Percentiles rank a stretch among this genome's conserved stretches.
Conservation (phyloP, 2,113 vertebrate genomes). For the Paracanthobrama guichenoti region DNA sequence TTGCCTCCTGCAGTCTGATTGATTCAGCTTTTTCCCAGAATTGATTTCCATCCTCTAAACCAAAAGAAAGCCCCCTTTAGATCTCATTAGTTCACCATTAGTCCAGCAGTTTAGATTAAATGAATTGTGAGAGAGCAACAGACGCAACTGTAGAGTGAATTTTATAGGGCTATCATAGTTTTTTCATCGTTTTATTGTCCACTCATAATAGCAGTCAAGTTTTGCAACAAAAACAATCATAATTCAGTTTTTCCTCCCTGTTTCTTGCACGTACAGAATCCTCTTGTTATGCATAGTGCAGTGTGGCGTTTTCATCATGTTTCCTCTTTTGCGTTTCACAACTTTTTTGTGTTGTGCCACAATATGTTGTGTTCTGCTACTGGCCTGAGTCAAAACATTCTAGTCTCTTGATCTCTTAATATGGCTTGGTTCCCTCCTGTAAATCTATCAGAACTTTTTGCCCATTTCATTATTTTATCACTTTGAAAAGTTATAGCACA, state of each 20-base stretch:
- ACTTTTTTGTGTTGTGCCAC: no score
- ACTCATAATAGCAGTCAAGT: background rate
- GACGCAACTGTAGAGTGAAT: background rate
- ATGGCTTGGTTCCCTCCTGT: no score
- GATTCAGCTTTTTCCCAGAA: background rate
- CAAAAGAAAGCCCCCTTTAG: background rate
- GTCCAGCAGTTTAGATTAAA: background rate
- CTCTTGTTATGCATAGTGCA: background rate
- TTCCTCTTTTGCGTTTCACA: no score
- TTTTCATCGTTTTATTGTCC: background rate
- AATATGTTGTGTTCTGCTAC: no score
- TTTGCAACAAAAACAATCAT: background rate
- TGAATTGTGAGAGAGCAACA: background rate
- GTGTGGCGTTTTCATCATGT: no score
- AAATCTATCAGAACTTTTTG: no score
- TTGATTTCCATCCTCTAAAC: constrained; percentile 4
- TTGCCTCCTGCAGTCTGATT: constrained; percentile 2
- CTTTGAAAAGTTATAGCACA: no score
- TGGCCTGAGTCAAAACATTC: no score
- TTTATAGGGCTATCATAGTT: background rate
- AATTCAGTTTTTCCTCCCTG: background rate
- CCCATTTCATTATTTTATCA: no score
- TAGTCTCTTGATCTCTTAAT: no score
- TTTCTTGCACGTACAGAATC: background rate
- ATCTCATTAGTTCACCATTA: constrained; percentile 7